phyloP scores from a whole-genome alignment of 2,888 invertebrate genomes.

The Brenthis ino region DNA sequence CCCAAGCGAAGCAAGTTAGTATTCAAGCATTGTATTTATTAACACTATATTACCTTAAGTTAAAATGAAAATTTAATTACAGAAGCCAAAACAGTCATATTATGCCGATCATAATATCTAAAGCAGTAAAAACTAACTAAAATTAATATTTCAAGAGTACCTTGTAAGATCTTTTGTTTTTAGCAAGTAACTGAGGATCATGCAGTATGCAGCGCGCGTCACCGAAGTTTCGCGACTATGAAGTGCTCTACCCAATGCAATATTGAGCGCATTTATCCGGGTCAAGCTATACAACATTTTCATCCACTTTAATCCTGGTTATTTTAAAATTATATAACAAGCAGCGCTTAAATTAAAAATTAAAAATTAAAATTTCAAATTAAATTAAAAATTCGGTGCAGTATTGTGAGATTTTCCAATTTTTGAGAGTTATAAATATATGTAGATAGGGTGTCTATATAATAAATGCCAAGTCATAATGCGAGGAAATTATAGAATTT shows the following conservation, averaged over 20 bases:
- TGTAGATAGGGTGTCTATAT: no score
- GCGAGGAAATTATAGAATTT: constrained; percentile 1
- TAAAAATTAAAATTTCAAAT: no score
- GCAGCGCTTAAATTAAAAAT: constrained; percentile 10
- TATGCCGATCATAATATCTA: no score
- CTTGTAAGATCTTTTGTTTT: constrained; percentile 45
- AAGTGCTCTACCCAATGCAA: constrained; percentile 41
- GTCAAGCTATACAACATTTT: constrained; percentile 35
- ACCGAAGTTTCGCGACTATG: constrained; percentile 39
- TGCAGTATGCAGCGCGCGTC: constrained; percentile 56
- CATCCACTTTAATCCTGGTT: constrained; percentile 31
- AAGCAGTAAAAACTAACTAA: no score
- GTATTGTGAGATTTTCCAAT: neutral
- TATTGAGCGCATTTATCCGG: constrained; percentile 41
- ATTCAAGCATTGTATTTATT: no score
- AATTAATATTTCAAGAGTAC: no score
- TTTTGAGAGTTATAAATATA: no score
- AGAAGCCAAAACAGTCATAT: no score
- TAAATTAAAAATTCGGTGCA: no score
- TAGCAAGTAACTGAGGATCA: constrained; percentile 51
- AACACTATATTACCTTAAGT: neutral
- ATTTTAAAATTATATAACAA: constrained; percentile 21
- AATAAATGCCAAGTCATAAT: no score
- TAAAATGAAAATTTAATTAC: neutral
- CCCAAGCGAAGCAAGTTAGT: no score